Conservation (phyloP, 2,113 vertebrate genomes). For the Lichenostomus cassidix region DNA sequence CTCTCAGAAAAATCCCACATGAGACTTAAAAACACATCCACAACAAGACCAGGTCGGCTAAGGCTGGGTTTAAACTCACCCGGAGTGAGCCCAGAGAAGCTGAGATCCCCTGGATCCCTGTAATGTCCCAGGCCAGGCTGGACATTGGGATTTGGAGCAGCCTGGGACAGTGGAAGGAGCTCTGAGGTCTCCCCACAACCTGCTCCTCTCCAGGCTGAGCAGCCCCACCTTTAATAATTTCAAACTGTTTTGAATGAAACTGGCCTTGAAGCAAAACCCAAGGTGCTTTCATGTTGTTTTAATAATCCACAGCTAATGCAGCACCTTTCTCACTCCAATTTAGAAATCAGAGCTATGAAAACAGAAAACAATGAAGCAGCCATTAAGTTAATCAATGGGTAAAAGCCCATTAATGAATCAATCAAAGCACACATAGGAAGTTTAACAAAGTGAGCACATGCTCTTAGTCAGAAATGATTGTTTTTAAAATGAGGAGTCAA, state of each 20-base stretch:
- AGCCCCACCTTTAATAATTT: background rate
- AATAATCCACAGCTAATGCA: background rate
- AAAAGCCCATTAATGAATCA: background rate
- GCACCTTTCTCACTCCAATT: background rate
- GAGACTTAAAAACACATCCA: background rate
- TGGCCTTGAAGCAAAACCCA: background rate
- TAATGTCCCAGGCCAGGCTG: fast-evolving
- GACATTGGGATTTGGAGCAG: background rate
- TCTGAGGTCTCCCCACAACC: background rate
- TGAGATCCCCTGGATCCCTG: background rate
- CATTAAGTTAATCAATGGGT: background rate
- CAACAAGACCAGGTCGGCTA: background rate
- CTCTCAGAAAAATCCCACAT: background rate
- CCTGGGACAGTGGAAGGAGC: background rate
- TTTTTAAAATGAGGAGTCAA: background rate
- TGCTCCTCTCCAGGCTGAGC: background rate
- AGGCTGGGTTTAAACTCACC: background rate
- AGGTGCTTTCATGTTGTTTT: background rate
- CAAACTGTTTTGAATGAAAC: background rate
- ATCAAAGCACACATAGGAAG: background rate
- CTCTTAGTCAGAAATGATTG: background rate
- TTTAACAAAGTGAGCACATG: background rate
- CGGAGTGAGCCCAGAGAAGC: background rate
- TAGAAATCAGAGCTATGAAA: background rate
- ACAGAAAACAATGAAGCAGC: background rate